phyloP scores from a whole-genome alignment of 2,113 vertebrate genomes.

The Tyto alba region DNA sequence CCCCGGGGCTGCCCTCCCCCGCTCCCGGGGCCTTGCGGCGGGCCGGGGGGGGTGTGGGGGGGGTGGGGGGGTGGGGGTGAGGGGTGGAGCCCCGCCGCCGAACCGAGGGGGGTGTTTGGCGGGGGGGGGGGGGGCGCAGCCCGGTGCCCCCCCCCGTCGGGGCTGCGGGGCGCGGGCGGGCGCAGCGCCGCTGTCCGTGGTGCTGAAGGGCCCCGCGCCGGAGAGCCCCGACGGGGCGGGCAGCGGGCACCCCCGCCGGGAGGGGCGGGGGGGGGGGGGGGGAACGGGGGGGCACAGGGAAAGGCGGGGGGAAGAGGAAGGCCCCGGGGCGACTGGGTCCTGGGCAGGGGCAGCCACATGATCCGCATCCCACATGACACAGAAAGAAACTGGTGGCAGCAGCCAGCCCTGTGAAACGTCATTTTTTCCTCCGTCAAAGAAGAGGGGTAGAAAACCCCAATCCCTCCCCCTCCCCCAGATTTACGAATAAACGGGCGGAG shows the following conservation, averaged over 20 bases:
- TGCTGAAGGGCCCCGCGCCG: neutral
- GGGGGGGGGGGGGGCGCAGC: neutral
- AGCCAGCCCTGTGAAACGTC: constrained; percentile 29
- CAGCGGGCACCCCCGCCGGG: too few relatives aligned
- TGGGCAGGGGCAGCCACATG: constrained; percentile 23
- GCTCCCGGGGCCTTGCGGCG: neutral
- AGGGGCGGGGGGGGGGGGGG: too few relatives aligned
- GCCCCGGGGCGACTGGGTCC: neutral
- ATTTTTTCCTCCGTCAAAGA: neutral
- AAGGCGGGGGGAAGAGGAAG: neutral
- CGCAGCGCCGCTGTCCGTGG: neutral
- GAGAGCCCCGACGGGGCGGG: too few relatives aligned
- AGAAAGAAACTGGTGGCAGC: neutral
- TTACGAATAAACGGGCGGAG: neutral
- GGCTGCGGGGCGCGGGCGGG: neutral
- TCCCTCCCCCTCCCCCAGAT: neutral
- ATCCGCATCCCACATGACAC: constrained; percentile 64
- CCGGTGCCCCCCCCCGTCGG: neutral
- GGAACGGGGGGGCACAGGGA: too few relatives aligned
- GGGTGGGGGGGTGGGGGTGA: too few relatives aligned
- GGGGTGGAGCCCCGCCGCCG: neutral
- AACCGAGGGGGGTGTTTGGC: too few relatives aligned
- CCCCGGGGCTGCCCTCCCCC: neutral
- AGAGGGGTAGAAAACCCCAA: neutral
- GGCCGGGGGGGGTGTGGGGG: neutral